Evolutionary conservation across 2,113 vertebrate genomes (phyloP).

Genomic region (Ursus arctos): DNA sequence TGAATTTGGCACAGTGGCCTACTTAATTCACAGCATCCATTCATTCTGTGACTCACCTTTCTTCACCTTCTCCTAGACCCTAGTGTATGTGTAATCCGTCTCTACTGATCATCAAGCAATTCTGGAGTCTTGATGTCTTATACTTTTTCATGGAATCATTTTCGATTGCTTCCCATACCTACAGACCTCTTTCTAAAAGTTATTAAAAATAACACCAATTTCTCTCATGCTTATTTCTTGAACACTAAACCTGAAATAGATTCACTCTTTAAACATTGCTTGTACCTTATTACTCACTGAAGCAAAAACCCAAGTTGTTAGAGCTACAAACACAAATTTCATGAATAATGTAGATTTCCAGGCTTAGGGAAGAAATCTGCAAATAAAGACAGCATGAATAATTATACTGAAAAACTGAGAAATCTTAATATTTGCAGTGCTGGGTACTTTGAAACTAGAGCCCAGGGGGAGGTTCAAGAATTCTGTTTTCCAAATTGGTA

Average conservation of each 20-base stretch:
- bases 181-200: neutral
- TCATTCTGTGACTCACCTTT: neutral
- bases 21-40: neutral
- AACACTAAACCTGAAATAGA: neutral
- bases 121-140: neutral
- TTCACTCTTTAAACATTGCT: neutral
- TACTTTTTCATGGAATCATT: neutral
- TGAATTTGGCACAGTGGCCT: neutral
- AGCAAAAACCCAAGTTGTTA: neutral
- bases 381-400: constrained; percentile 39
- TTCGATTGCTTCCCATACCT: neutral
- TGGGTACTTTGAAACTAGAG: neutral
- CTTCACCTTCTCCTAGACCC: neutral
- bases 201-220: neutral
- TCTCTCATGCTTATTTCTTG: constrained; percentile 1
- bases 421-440: constrained; percentile 49
- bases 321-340: neutral
- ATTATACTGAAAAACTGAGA: constrained; percentile 32
- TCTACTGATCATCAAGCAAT: neutral
- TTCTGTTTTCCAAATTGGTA: neutral
- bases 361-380: neutral
- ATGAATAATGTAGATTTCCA: neutral
- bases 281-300: neutral
- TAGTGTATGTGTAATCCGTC: neutral
- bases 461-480: constrained; percentile 4